Conservation (phyloP, 2,888 invertebrate species). For the Aphidius colemani region DNA sequence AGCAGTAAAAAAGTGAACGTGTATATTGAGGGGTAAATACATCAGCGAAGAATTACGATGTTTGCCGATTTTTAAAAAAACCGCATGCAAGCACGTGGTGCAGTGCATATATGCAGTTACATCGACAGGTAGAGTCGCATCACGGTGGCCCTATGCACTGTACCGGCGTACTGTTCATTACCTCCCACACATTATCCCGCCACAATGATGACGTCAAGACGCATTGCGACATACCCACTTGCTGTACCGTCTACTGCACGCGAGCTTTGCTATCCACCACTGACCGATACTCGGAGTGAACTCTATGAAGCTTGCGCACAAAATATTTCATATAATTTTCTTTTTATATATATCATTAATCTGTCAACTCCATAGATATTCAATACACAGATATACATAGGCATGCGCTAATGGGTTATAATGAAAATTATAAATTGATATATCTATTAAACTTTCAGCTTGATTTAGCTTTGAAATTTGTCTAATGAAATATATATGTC, state of each 20-base stretch:
- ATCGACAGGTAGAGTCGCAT: slow-evolving; percentile 40
- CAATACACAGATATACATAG: neutral
- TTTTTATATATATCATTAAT: no score
- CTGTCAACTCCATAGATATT: neutral
- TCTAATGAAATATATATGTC: no score
- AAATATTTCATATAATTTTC: no score
- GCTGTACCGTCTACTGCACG: slow-evolving; percentile 22
- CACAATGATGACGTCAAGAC: slow-evolving; percentile 56
- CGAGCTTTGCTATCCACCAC: slow-evolving; percentile 22
- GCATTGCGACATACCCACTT: slow-evolving; percentile 55
- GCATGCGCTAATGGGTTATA: neutral
- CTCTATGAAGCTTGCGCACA: slow-evolving; percentile 15
- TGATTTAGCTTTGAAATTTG: no score
- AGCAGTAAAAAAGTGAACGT: neutral
- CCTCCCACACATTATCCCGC: slow-evolving; percentile 44
- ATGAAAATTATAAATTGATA: no score
- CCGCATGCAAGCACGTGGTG: slow-evolving; percentile 31
- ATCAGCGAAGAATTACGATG: neutral
- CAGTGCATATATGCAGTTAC: slow-evolving; percentile 25
- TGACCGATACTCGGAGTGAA: slow-evolving; percentile 16
- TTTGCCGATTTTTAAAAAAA: neutral
- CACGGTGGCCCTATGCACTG: slow-evolving; percentile 41
- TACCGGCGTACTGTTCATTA: slow-evolving; percentile 24
- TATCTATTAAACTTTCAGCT: no score
- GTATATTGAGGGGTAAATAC: neutral